Conservation (phyloP, 2,888 invertebrate species). For the Mythimna impura region DNA sequence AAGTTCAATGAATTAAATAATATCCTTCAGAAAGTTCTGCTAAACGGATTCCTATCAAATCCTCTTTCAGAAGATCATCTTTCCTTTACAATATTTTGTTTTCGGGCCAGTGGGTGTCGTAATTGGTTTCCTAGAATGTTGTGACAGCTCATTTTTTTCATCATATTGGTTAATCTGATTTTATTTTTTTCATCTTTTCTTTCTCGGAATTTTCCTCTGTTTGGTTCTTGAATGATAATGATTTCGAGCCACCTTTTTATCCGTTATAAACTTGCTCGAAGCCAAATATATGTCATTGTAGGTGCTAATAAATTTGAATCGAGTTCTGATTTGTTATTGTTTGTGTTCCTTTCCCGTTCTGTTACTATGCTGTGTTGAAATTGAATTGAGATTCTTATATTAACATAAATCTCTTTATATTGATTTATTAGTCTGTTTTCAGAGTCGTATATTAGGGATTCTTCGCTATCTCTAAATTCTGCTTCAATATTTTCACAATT, state of each 20-base stretch:
- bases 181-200: not conserved
- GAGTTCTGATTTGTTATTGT: not conserved
- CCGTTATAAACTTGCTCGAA: not conserved
- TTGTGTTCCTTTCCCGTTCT: slow-evolving; percentile 2
- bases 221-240: not conserved
- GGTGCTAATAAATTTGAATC: slow-evolving; percentile 5
- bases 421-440: slow-evolving; percentile 26
- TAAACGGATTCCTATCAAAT: slow-evolving; percentile 36
- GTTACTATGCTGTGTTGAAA: slow-evolving; percentile 17
- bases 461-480: slow-evolving; percentile 16
- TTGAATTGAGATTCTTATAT: not conserved
- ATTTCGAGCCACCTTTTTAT: not conserved
- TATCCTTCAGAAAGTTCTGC: slow-evolving; percentile 34
- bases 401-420: not conserved
- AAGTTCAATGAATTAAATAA: slow-evolving; percentile 33
- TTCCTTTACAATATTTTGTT: slow-evolving; percentile 50
- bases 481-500: slow-evolving; percentile 19
- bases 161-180: slow-evolving; percentile 13
- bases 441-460: slow-evolving; percentile 6
- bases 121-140: slow-evolving; percentile 50
- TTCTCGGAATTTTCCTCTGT: not conserved
- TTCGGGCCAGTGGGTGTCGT: slow-evolving; percentile 41
- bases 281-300: slow-evolving; percentile 15
- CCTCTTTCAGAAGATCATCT: slow-evolving; percentile 25
- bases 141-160: slow-evolving; percentile 26